Evolutionary conservation across 2,797 vertebrate species (phyloP).

Genomic region (Takifugu ocellatus): DNA sequence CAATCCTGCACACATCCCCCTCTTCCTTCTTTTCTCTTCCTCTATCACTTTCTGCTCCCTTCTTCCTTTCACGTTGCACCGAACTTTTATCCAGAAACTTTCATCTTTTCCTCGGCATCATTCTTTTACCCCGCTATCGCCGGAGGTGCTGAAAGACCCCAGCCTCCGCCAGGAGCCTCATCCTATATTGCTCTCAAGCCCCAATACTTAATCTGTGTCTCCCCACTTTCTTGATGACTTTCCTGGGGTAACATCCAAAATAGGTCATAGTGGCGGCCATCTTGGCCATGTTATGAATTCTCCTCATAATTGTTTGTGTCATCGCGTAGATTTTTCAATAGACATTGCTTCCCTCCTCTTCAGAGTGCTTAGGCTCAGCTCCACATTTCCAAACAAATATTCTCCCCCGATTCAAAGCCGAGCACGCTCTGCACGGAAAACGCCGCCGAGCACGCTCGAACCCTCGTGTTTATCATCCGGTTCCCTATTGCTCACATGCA

Average conservation of each 20-base stretch:
- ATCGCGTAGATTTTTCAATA: slow-evolving; percentile 68
- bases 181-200: slow-evolving; percentile 50
- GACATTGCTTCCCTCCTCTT: slow-evolving; percentile 62
- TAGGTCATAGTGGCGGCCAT: slow-evolving; percentile 65
- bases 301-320: slow-evolving; percentile 73
- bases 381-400: slow-evolving; percentile 69
- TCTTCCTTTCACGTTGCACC: slow-evolving; percentile 11
- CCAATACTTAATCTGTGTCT: slow-evolving; percentile 16
- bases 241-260: slow-evolving; percentile 61
- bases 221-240: slow-evolving; percentile 6
- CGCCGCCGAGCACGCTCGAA: slow-evolving; percentile 4
- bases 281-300: slow-evolving; percentile 70
- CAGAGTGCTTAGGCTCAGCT: slow-evolving; percentile 65
- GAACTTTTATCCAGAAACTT: slow-evolving; percentile 28
- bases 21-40: slow-evolving; percentile 12
- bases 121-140: slow-evolving; percentile 27
- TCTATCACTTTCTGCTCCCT: slow-evolving; percentile 33
- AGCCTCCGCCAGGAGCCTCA: slow-evolving; percentile 40
- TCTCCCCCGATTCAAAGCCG: slow-evolving; percentile 32
- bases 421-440: slow-evolving; percentile 26
- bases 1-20: slow-evolving; percentile 57
- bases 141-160: slow-evolving; percentile 56
- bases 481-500: slow-evolving; percentile 5
- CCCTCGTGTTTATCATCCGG: slow-evolving; percentile 24
- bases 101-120: not conserved